phyloP scores from a whole-genome alignment of 2,797 vertebrate species.

The Protosalanx chinensis region DNA sequence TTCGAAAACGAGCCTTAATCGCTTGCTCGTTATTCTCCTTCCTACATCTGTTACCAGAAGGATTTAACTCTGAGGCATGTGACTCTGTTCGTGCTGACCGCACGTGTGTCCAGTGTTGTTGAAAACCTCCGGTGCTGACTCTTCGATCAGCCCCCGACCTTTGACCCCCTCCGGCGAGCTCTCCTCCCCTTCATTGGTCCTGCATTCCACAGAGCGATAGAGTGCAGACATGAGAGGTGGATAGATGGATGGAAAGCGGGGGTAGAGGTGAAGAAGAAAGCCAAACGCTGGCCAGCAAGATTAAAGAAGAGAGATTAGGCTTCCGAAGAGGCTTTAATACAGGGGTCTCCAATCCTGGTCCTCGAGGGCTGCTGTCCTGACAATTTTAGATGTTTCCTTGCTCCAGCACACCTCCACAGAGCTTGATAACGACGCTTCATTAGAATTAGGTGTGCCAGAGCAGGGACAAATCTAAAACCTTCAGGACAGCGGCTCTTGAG shows the following conservation, averaged over 20 bases:
- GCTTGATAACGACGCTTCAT: too few species aligned
- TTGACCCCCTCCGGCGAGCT: slow-evolving; percentile 57
- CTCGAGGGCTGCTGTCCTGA: too few species aligned
- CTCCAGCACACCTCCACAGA: too few species aligned
- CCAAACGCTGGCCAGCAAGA: slow-evolving; percentile 60
- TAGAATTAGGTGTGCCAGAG: too few species aligned
- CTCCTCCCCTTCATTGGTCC: slow-evolving; percentile 52
- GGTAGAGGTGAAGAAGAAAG: slow-evolving; percentile 63
- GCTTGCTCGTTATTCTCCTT: background rate
- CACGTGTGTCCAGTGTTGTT: slow-evolving; percentile 7
- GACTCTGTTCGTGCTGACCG: slow-evolving; percentile 25
- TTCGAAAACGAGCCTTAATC: slow-evolving; percentile 24
- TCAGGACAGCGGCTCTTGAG: too few species aligned
- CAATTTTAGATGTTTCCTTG: too few species aligned
- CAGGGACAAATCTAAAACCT: too few species aligned
- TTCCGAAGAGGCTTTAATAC: slow-evolving; percentile 60
- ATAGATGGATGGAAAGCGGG: slow-evolving; percentile 34
- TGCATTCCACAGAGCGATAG: slow-evolving; percentile 68
- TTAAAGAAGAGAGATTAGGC: slow-evolving; percentile 72
- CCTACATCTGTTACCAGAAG: slow-evolving; percentile 2
- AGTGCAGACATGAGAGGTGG: slow-evolving; percentile 46
- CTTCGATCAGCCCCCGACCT: slow-evolving; percentile 58
- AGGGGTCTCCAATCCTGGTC: too few species aligned
- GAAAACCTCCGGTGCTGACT: slow-evolving; percentile 56
- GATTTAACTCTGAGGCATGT: slow-evolving; percentile 23